Base-by-base conservation (phyloP, 2,888 invertebrate genomes). In the Protodeltote pygarga region DNA sequence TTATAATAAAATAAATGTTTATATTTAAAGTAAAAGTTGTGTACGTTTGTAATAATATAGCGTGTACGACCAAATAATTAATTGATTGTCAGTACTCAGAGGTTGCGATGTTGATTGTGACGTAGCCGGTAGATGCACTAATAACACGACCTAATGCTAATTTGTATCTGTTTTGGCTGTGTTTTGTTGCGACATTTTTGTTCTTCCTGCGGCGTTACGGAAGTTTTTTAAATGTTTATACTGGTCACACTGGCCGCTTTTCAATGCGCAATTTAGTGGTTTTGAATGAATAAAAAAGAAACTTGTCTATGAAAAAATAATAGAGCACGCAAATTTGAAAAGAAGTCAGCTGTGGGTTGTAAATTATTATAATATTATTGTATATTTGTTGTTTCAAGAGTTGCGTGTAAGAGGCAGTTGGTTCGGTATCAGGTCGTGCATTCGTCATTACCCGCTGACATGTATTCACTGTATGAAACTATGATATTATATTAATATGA, bases 401-500 rank as follows among this genome's bases (percentile, higher is more conserved):
- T 46, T 28, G 59, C 55, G 31, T 62, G 63, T 61, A 38, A 54
- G 65, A 71, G 71, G 63, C 69, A 67, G 76, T 73, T 55, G 50
- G 61, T 54, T 62, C 48, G 49, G 44, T 75, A 74, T 74, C 78
- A 73, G 80, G 76, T 76, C 82, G 83, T 79, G 83, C 82, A 81
- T 77, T 75, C 83, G 84, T 86, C 87, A 84, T 84, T 85, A 85
- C 85, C 88, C 77, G 86, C 87, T 86, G 83, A 81, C 80, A 79
- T 83, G 82, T 85, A 85, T 80, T 80, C 85, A 84, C 82, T 89
- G 85, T 87, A 85, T 83, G 76, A 85, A 82, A 85, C 83, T 87
- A 88, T 86, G 82, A 87, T 87, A 87, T 85, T 87, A 87, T 86
- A 85, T 87, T 85, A 85, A 79, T 85, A 87, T 85, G 83, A 86